These are phyloP conservation scores for Cetoscarus ocellatus DNA, from an alignment of 2,797 vertebrate species.

Conservation along the genomic window DNA sequence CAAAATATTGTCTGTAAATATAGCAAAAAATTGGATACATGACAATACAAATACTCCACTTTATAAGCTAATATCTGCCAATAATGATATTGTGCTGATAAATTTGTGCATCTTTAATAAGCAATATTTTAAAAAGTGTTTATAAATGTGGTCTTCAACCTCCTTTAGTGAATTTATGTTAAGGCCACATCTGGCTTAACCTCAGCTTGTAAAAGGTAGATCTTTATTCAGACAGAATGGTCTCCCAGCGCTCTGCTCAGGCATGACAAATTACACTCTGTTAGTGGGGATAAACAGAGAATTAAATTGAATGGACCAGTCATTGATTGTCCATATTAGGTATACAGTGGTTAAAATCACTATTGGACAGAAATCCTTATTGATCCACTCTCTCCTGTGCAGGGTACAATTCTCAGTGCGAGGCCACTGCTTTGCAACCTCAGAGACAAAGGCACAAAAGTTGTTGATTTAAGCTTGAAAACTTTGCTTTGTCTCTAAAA, in stretches of 20 bases:
- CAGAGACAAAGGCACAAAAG: not conserved
- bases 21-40: no score
- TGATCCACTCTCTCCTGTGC: not conserved
- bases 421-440: not conserved
- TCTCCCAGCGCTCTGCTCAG: not conserved
- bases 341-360: not conserved
- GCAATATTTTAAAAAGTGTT: no score
- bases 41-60: no score
- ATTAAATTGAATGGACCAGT: not conserved
- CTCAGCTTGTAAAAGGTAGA: not conserved
- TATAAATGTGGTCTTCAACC: no score
- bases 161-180: no score
- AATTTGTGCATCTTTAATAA: no score
- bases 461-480: constrained; percentile 6
- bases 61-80: no score
- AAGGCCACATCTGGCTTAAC: no score
- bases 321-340: not conserved
- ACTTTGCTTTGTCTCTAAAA: not conserved
- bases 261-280: not conserved
- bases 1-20: no score
- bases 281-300: not conserved
- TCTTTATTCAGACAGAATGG: not conserved
- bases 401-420: not conserved
- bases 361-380: not conserved
- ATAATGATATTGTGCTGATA: no score